Evolutionary conservation across 2,113 vertebrate genomes (phyloP).

Genomic region (Neolamprologus caudopunctatus): DNA sequence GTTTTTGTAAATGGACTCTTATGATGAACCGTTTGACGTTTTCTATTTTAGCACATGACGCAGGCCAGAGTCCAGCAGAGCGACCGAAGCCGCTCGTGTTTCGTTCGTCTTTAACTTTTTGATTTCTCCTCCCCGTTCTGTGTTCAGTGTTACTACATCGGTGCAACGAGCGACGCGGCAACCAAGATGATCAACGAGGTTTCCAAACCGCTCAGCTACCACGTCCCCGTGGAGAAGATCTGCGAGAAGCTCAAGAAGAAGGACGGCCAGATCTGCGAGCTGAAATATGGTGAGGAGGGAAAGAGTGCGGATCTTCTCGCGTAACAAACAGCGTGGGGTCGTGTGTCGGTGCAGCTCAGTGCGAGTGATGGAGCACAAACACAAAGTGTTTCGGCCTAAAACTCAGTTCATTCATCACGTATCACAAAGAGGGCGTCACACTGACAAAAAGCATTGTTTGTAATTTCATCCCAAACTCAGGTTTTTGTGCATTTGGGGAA

Average conservation of each 20-base stretch:
- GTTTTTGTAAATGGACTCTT: background rate
- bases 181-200: constrained; percentile 97
- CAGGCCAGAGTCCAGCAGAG: background rate
- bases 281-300: constrained; percentile 78
- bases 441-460: fast-evolving
- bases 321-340: fast-evolving
- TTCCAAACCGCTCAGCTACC: constrained; percentile 88
- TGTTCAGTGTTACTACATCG: constrained; percentile 91
- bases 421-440: background rate
- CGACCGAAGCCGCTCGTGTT: background rate
- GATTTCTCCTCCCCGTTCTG: background rate
- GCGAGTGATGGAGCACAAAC: background rate
- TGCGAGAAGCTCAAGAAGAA: constrained; percentile 98
- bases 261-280: constrained; percentile 94
- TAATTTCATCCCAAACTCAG: background rate
- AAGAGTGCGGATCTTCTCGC: background rate
- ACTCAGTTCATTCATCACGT: background rate
- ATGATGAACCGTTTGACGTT: background rate
- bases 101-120: fast-evolving
- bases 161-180: constrained; percentile 91
- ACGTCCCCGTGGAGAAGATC: constrained; percentile 90
- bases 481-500: background rate
- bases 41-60: background rate
- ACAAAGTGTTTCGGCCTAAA: fast-evolving
- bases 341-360: background rate